Base-by-base conservation (phyloP, 2,888 invertebrate species). In the Oscheius sp. region DNA sequence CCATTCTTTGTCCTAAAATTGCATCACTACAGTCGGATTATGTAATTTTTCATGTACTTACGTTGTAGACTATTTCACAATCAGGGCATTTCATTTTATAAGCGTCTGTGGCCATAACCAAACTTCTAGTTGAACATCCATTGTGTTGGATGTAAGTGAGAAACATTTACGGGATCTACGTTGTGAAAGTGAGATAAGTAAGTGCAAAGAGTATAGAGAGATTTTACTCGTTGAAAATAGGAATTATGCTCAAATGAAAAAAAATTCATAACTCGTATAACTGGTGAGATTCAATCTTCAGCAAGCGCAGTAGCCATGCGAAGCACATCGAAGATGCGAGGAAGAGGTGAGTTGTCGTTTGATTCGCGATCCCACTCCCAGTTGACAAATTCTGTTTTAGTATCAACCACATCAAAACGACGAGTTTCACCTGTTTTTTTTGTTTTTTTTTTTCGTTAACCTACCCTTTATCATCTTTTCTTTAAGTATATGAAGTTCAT, bases 101-200 rank as follows among this genome's bases (percentile, higher is more conserved):
- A 12, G 50, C 41, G 20, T 44, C 61, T 24, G 67, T 59, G 5
- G 67, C 41, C 59, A 61, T 67, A 20, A 67, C 50, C 17, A 67
- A 45, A 20, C 28, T 30, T 20, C 67, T 32, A 1, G 67, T 67
- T n/a, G 67, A 22, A 36, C 67, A 67, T 1, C 61, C 61, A 8
- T 17, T 20, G 44, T 67, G 67, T 26, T 67, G 67, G 14, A 67
- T 41, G 51, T 67, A 67, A 17, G 61, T 67, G 32, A 67, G 32
- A 26, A 33, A 67, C 67, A 67, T 67, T 41, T 28, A 33, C 12
- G 41, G 5, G 12, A 47, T 47, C n/a, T n/a, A n/a, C n/a, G n/a
- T n/a, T n/a, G n/a, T n/a, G n/a, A n/a, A n/a, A n/a, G n/a, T n/a
- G n/a, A n/a, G n/a, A n/a, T n/a, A n/a, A n/a, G n/a, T n/a, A n/a